phyloP scores from a whole-genome alignment of 2,113 vertebrate genomes.

The Platysternon megacephalum region DNA sequence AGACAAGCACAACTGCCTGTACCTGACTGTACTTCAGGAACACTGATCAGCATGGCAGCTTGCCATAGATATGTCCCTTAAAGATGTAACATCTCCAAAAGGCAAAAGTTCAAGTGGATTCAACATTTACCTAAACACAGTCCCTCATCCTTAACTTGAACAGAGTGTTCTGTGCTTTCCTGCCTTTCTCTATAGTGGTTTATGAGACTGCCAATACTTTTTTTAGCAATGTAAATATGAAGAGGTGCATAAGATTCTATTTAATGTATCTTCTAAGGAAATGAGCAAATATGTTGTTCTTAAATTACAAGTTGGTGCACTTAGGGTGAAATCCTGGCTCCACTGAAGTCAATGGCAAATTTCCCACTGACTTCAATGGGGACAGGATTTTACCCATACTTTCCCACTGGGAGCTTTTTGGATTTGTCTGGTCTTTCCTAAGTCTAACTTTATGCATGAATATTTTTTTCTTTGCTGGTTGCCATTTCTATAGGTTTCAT shows the following conservation, averaged over 20 bases:
- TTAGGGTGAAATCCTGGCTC: background rate
- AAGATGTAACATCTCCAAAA: constrained; percentile 34
- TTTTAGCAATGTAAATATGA: background rate
- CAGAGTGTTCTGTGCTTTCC: accelerated
- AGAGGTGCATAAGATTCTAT: background rate
- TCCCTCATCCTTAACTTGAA: background rate
- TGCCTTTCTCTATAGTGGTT: background rate
- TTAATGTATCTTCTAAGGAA: background rate
- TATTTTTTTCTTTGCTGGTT: background rate
- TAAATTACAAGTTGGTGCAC: background rate
- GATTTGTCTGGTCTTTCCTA: background rate
- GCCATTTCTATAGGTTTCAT: background rate
- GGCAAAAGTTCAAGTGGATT: constrained; percentile 66
- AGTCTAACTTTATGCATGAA: background rate
- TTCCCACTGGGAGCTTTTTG: background rate
- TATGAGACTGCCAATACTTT: background rate
- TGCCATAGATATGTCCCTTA: constrained; percentile 44
- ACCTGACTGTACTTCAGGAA: constrained; percentile 68
- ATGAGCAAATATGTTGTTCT: background rate
- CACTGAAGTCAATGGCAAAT: background rate
- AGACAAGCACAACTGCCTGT: constrained; percentile 50
- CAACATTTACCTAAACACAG: background rate
- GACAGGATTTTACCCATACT: background rate
- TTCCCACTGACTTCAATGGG: background rate
- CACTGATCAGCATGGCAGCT: constrained; percentile 49